These are phyloP conservation scores for Napeogenes sylphis DNA, from an alignment of 2,888 invertebrate species.

Conservation along the genomic window DNA sequence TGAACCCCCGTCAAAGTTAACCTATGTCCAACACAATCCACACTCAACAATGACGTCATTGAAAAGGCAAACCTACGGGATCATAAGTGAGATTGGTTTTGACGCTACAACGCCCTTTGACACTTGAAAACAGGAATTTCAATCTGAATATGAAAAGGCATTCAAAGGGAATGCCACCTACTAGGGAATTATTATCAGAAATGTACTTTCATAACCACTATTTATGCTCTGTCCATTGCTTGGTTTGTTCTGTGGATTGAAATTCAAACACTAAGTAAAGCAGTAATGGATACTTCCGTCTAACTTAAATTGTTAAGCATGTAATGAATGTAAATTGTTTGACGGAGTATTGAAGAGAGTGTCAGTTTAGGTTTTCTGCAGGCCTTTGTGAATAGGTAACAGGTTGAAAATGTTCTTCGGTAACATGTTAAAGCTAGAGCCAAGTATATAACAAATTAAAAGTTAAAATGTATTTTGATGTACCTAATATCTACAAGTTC, in stretches of 20 bases:
- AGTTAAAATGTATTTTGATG: background rate
- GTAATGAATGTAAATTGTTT: constrained; percentile 6
- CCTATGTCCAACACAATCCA: constrained; percentile 38
- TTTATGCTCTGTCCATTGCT: background rate
- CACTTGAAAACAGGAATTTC: constrained; percentile 40
- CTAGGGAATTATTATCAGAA: constrained; percentile 24
- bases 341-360: constrained; percentile 2
- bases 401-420: background rate
- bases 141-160: constrained; percentile 35
- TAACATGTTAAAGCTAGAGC: background rate
- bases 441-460: background rate
- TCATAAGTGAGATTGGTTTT: constrained; percentile 51
- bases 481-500: too few relatives aligned
- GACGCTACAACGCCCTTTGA: constrained; percentile 49
- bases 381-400: constrained; percentile 20
- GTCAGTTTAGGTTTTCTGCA: constrained; percentile 15
- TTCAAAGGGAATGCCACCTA: constrained; percentile 25
- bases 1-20: constrained; percentile 24
- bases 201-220: background rate
- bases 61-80: constrained; percentile 49
- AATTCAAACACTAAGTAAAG: background rate
- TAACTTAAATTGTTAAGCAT: background rate
- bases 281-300: background rate
- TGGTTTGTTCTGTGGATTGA: background rate
- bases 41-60: constrained; percentile 39